These are phyloP conservation scores for Planococcus citri DNA, from an alignment of 1,140 invertebrate genomes.

Conservation along the genomic window DNA sequence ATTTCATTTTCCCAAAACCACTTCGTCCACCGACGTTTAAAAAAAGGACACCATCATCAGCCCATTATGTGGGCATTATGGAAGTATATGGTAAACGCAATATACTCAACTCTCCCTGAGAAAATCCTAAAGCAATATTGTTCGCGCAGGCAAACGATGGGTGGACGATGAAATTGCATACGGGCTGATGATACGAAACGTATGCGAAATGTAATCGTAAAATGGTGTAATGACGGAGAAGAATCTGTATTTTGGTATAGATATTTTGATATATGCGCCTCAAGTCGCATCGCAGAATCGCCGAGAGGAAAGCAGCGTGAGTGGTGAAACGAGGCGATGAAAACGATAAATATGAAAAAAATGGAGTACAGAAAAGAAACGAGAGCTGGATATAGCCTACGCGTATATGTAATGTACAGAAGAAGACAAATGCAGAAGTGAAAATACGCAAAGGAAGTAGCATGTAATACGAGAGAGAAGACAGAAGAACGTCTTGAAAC, in stretches of 20 bases:
- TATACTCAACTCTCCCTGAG: too few species aligned
- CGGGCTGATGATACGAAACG: neutral
- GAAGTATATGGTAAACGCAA: too few species aligned
- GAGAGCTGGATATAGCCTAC: neutral
- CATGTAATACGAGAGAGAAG: neutral
- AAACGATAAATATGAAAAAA: neutral
- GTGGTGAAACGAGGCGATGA: neutral
- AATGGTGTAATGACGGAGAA: neutral
- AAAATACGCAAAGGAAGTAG: neutral
- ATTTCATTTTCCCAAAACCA: too few species aligned
- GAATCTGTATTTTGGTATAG: neutral
- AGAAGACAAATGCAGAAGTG: neutral
- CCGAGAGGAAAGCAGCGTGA: too few species aligned
- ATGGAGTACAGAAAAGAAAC: neutral
- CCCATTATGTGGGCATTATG: too few species aligned
- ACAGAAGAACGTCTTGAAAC: neutral
- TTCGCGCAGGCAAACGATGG: too few species aligned
- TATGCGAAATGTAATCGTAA: slow-evolving; percentile 3
- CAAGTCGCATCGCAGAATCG: too few species aligned
- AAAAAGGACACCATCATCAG: too few species aligned
- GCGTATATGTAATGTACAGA: too few species aligned
- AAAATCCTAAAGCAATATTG: too few species aligned
- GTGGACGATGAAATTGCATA: too few species aligned
- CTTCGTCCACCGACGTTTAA: too few species aligned
- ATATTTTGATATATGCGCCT: neutral